Conservation (phyloP, 92 coral and sea anemone genomes). For the Galaxea fascicularis region DNA sequence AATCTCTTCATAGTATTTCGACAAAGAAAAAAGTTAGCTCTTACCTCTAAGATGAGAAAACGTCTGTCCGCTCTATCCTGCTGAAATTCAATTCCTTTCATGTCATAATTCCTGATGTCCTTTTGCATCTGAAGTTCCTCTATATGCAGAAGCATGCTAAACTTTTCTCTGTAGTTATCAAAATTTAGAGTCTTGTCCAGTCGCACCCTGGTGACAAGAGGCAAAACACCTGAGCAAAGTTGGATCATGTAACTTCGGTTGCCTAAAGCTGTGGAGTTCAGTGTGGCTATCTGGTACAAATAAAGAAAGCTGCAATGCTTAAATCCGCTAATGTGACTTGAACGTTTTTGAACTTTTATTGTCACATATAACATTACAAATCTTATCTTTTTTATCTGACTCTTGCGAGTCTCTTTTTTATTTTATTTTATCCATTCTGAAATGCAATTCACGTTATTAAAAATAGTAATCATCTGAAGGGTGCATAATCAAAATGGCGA, state of each 20-base stretch:
- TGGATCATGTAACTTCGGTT: not conserved
- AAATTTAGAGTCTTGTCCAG: slow-evolving; percentile 56
- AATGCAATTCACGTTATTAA: too few relatives aligned
- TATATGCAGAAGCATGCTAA: slow-evolving; percentile 63
- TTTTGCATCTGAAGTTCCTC: slow-evolving; percentile 84
- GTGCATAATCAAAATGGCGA: too few relatives aligned
- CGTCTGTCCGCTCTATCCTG: slow-evolving; percentile 43
- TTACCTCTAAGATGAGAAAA: slow-evolving; percentile 54
- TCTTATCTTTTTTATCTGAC: too few relatives aligned
- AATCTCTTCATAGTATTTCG: not conserved
- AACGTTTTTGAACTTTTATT: too few relatives aligned
- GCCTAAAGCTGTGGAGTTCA: not conserved
- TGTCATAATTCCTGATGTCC: slow-evolving; percentile 80
- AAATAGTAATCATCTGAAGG: too few relatives aligned
- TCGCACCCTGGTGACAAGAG: slow-evolving; percentile 31
- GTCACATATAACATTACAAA: too few relatives aligned
- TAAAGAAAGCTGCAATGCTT: too few relatives aligned
- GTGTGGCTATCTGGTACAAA: too few relatives aligned
- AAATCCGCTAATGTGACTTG: too few relatives aligned
- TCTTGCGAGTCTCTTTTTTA: too few relatives aligned
- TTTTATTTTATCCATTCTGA: too few relatives aligned
- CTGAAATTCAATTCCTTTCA: slow-evolving; percentile 64
- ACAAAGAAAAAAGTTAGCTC: not conserved
- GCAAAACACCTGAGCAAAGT: not conserved
- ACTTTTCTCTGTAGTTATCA: slow-evolving; percentile 61